Conservation (phyloP, 2,797 vertebrate genomes). For the Peromyscus aztecus region DNA sequence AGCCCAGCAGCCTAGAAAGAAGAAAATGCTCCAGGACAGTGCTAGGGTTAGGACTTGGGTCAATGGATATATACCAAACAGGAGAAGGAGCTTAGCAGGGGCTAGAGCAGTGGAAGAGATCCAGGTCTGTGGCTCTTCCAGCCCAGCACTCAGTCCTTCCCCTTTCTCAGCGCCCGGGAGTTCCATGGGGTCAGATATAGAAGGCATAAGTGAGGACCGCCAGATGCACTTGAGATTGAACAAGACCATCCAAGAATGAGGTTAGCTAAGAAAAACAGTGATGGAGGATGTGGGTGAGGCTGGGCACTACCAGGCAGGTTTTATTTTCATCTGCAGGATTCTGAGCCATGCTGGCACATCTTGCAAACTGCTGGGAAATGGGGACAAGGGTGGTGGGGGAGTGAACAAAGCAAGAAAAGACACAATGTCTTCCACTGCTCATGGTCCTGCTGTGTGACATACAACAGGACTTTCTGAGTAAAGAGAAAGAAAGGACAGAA, state of each 20-base stretch:
- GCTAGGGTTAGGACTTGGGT: background rate
- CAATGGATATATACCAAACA: background rate
- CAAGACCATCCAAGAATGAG: background rate
- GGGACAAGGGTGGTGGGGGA: background rate
- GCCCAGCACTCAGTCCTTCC: background rate
- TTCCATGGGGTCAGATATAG: background rate
- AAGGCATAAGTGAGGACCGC: background rate
- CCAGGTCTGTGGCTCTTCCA: background rate
- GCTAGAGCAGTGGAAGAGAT: background rate
- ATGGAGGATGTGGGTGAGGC: background rate
- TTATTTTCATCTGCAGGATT: background rate
- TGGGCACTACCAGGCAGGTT: background rate
- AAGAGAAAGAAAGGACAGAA: conserved; percentile 13
- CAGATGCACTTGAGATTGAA: background rate
- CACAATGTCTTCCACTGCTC: background rate
- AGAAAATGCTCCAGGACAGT: background rate
- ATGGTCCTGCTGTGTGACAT: background rate
- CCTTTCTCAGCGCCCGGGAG: background rate
- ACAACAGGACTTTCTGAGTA: background rate
- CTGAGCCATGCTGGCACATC: background rate
- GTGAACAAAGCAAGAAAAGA: background rate
- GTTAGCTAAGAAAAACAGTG: background rate
- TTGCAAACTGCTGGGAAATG: background rate
- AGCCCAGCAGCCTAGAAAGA: background rate
- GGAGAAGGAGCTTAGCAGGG: background rate